Conservation (phyloP, 1,140 invertebrate genomes). For the Octopus sinensis region DNA sequence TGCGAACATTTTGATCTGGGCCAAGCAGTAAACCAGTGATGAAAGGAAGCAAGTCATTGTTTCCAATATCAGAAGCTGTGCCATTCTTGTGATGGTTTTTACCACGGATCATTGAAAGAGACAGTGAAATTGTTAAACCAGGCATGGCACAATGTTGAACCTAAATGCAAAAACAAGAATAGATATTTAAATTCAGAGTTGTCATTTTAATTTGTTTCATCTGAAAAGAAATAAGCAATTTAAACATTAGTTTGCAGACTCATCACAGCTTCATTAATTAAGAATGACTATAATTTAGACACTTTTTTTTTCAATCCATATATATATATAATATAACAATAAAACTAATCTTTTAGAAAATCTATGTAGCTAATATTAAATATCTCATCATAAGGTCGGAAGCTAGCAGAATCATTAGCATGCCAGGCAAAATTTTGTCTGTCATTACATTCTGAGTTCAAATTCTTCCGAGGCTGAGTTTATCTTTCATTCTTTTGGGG, state of each 20-base stretch:
- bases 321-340: too few species aligned
- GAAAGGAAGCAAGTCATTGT: slow-evolving; percentile 72
- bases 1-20: slow-evolving; percentile 81
- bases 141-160: slow-evolving; percentile 85
- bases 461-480: too few species aligned
- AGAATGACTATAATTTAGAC: too few species aligned
- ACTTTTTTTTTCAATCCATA: too few species aligned
- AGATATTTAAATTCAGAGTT: neutral
- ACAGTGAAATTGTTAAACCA: slow-evolving; percentile 76
- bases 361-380: too few species aligned
- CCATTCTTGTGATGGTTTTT: slow-evolving; percentile 18
- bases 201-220: neutral
- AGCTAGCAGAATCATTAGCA: too few species aligned
- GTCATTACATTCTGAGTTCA: too few species aligned
- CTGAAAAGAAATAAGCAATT: neutral
- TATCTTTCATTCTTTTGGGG: too few species aligned
- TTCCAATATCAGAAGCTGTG: slow-evolving; percentile 24
- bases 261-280: too few species aligned
- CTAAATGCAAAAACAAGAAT: slow-evolving; percentile 41
- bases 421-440: too few species aligned
- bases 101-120: slow-evolving; percentile 59
- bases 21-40: slow-evolving; percentile 86
- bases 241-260: neutral
- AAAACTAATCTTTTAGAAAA: too few species aligned
- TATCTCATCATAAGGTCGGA: too few species aligned